Evolutionary conservation across 23 tunicate genomes (phyloP).

Genomic region (Ascidia mentula): DNA sequence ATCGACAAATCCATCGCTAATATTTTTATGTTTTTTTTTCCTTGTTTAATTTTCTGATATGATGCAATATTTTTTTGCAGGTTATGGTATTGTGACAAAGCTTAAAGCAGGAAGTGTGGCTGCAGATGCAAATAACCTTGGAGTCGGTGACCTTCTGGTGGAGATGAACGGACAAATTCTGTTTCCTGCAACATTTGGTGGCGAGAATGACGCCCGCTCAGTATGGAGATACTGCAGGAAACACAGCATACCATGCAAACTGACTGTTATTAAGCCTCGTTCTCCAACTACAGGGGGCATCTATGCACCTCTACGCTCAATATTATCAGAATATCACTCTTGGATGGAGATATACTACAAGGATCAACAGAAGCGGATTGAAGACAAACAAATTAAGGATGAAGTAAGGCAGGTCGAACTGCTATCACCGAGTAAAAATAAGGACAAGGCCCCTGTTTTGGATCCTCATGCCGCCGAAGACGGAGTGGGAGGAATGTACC

Average conservation of each 20-base stretch:
- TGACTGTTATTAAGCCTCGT: slow-evolving; percentile 68
- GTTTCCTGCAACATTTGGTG: slow-evolving; percentile 54
- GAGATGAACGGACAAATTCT: slow-evolving; percentile 63
- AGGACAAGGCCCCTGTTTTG: slow-evolving; percentile 62
- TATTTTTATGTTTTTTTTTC: too few species aligned
- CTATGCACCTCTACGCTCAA: slow-evolving; percentile 47
- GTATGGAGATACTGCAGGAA: slow-evolving; percentile 74
- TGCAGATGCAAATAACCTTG: slow-evolving; percentile 36
- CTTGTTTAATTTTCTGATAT: too few species aligned
- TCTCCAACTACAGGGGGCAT: slow-evolving; percentile 54
- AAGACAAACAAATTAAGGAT: slow-evolving; percentile 22
- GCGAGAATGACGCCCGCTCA: slow-evolving; percentile 46
- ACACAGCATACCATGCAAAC: slow-evolving; percentile 49
- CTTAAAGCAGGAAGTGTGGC: slow-evolving; percentile 71
- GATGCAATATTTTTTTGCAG: slow-evolving; percentile 31
- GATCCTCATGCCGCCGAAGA: slow-evolving; percentile 65
- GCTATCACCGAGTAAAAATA: slow-evolving; percentile 26
- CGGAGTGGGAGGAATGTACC: slow-evolving; percentile 50
- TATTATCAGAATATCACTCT: slow-evolving; percentile 42
- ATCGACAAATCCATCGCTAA: too few species aligned
- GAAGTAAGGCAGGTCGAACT: slow-evolving; percentile 29
- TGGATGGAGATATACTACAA: slow-evolving; percentile 60
- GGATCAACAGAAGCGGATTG: slow-evolving; percentile 45
- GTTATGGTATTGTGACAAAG: slow-evolving; percentile 58
- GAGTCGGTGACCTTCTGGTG: slow-evolving; percentile 79